These are phyloP conservation scores for Sebastes itinus DNA, from an alignment of 2,797 vertebrate species.

Conservation along the genomic window DNA sequence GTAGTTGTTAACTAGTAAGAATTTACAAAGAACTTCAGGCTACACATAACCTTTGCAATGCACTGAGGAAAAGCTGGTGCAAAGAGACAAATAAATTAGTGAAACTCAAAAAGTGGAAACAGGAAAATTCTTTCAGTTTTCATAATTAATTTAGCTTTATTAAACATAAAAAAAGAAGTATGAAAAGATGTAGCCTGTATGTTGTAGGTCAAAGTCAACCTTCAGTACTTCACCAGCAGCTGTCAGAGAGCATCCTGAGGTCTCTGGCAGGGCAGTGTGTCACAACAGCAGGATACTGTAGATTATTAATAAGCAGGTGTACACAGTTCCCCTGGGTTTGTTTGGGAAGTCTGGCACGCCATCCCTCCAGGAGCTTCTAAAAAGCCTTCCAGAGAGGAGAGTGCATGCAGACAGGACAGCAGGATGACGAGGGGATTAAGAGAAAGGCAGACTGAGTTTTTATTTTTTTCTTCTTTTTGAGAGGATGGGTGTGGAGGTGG, in stretches of 20 bases:
- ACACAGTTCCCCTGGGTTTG: slow-evolving; percentile 34
- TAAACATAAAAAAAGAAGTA: not conserved
- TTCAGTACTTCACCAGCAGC: not conserved
- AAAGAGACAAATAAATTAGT: not conserved
- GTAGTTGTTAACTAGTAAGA: not conserved
- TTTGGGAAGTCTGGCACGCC: slow-evolving; percentile 59
- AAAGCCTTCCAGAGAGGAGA: slow-evolving; percentile 34
- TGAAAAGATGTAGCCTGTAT: not conserved
- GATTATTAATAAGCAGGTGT: slow-evolving; percentile 75
- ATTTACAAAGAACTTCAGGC: not conserved
- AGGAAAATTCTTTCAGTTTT: not conserved
- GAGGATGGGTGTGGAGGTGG: not conserved
- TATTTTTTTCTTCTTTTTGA: not conserved
- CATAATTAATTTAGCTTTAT: not conserved
- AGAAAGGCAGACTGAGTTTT: slow-evolving; percentile 15
- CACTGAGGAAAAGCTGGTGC: not conserved
- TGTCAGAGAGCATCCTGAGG: slow-evolving; percentile 24
- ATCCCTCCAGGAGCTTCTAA: slow-evolving; percentile 35
- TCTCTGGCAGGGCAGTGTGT: slow-evolving; percentile 35
- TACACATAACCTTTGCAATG: not conserved
- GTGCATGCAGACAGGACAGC: slow-evolving; percentile 25
- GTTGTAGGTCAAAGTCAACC: slow-evolving; percentile 4
- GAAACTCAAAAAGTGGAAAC: not conserved
- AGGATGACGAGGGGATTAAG: slow-evolving; percentile 29
- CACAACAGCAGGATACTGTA: slow-evolving; percentile 34